Evolutionary conservation across 2,797 vertebrate genomes (phyloP).

Genomic region (Pempheris klunzingeri): DNA sequence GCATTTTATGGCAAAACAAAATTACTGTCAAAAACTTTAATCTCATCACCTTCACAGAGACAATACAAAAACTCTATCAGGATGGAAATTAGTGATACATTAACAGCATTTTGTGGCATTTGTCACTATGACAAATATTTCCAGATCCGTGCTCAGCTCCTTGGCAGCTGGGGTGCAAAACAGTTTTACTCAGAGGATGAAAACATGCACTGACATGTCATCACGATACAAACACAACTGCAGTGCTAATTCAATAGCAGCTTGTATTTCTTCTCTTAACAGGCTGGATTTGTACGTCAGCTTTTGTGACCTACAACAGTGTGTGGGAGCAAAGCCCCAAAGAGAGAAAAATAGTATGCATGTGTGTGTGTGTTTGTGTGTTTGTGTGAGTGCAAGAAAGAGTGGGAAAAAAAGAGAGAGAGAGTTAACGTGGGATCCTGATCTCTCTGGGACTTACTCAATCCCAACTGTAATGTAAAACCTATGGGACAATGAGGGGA

Average conservation of each 20-base stretch:
- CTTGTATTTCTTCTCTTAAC: conserved; percentile 75
- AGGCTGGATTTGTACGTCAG: conserved; percentile 69
- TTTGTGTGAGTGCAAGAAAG: conserved; percentile 23
- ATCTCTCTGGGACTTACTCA: conserved; percentile 77
- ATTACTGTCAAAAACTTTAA: background rate
- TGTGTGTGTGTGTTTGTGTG: conserved; percentile 35
- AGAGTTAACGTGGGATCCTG: conserved; percentile 69
- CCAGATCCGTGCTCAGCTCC: conserved; percentile 32
- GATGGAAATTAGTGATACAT: background rate
- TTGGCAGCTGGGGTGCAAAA: conserved; percentile 54
- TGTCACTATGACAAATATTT: conserved; percentile 40
- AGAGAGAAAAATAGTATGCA: conserved; percentile 14
- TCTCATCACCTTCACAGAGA: background rate
- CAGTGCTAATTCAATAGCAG: conserved; percentile 63
- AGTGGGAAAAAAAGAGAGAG: conserved; percentile 20
- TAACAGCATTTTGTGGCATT: conserved; percentile 22
- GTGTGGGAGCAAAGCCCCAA: conserved; percentile 62
- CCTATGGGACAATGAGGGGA: conserved; percentile 80
- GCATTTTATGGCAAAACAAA: background rate
- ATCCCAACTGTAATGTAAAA: conserved; percentile 84
- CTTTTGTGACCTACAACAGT: conserved; percentile 43
- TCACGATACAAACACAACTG: conserved; percentile 64
- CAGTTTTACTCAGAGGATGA: conserved; percentile 53
- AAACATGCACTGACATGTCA: conserved; percentile 65
- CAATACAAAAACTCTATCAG: background rate